A percentile compares a stretch with the other conserved stretches of the same genome.
Conservation (phyloP, 2,113 vertebrate species). For the Eptesicus fuscus region DNA sequence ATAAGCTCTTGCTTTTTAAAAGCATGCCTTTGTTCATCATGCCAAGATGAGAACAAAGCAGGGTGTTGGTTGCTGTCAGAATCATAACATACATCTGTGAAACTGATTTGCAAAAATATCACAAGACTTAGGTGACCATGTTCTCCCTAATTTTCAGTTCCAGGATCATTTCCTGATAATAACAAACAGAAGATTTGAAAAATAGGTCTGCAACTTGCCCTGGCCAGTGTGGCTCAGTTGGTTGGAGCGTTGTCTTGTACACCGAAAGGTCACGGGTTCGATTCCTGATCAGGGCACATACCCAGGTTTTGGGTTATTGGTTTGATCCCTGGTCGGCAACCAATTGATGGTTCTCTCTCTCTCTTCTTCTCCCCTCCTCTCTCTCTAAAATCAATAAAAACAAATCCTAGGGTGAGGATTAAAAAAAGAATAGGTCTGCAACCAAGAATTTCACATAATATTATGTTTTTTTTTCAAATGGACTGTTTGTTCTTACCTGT, state of each 20-base stretch:
- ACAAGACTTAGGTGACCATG: neutral
- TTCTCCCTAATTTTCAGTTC: neutral
- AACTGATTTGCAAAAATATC: neutral
- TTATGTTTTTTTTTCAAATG: neutral
- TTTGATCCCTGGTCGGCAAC: neutral
- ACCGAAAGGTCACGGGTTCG: neutral
- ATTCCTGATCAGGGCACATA: neutral
- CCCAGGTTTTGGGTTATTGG: neutral
- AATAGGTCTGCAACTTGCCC: neutral
- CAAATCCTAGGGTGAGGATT: neutral
- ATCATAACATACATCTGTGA: neutral
- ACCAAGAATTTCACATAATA: neutral
- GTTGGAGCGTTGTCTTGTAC: no score
- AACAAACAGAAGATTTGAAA: neutral
- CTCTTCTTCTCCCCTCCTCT: neutral
- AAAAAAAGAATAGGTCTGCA: neutral
- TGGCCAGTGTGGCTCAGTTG: neutral
- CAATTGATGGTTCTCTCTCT: neutral
- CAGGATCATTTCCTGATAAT: neutral
- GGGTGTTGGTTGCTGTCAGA: neutral
- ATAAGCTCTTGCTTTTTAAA: neutral
- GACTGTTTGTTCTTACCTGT: constrained; percentile 85
- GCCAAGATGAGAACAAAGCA: neutral
- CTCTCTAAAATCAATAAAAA: neutral
- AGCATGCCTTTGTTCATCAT: neutral